Conservation (phyloP, 1,140 invertebrate species). For the Eurosta solidaginis region DNA sequence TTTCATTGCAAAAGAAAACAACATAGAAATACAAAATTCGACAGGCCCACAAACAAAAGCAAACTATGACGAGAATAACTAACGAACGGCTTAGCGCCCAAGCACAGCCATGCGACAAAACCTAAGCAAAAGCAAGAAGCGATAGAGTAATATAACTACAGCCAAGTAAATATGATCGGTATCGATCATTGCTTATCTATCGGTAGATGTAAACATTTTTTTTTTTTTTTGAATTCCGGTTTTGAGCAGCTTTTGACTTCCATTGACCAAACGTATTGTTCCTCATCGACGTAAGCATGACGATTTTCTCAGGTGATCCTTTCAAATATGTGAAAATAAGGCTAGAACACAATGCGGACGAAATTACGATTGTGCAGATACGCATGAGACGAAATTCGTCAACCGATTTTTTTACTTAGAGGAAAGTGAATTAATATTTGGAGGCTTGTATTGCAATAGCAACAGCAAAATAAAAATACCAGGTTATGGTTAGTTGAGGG, state of each 20-base stretch:
- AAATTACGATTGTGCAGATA: no score
- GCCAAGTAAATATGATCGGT: neutral
- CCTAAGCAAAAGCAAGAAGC: neutral
- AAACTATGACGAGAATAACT: conserved; percentile 17
- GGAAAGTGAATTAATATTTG: no score
- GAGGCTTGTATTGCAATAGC: no score
- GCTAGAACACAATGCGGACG: no score
- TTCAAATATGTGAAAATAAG: neutral
- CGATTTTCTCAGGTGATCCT: neutral
- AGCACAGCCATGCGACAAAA: neutral
- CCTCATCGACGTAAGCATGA: neutral
- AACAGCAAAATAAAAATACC: no score
- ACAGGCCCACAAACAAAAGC: conserved; percentile 9
- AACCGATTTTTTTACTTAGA: no score
- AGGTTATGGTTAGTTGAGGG: no score
- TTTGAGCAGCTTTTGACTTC: conserved; percentile 14
- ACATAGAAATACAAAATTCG: neutral
- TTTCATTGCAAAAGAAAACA: conserved; percentile 4
- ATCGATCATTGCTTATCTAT: conserved; percentile 19
- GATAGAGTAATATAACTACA: neutral
- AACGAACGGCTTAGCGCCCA: neutral
- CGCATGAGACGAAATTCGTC: no score
- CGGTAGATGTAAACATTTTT: conserved; percentile 1
- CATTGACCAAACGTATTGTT: neutral
- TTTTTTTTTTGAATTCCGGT: neutral